Conservation (phyloP, 2,797 vertebrate genomes). For the Silurus lanzhouensis region DNA sequence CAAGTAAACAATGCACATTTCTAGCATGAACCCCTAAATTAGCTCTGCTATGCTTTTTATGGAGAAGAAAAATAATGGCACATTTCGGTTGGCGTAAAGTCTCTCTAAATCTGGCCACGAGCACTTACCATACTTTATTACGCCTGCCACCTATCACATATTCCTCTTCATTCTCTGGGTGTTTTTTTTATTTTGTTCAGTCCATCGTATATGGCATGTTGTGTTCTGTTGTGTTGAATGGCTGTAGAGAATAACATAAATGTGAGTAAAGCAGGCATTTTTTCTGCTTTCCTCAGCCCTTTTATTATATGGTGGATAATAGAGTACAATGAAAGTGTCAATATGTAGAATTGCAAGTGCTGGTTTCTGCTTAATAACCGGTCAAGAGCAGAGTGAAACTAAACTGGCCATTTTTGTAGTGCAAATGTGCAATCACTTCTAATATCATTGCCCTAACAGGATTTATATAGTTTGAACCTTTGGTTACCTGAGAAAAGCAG, state of each 20-base stretch:
- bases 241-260: not conserved
- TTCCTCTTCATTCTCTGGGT: constrained; percentile 56
- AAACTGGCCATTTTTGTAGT: not conserved
- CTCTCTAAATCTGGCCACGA: constrained; percentile 68
- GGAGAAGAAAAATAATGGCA: constrained; percentile 66
- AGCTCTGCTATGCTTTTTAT: constrained; percentile 66
- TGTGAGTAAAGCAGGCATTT: constrained; percentile 7
- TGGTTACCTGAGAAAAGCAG: not conserved
- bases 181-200: constrained; percentile 48
- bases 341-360: not conserved
- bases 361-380: constrained; percentile 11
- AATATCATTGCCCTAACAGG: not conserved
- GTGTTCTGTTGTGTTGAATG: not conserved
- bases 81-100: constrained; percentile 64
- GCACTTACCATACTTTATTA: constrained; percentile 68
- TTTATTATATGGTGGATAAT: not conserved
- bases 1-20: constrained; percentile 65
- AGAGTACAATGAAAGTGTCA: not conserved
- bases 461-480: not conserved
- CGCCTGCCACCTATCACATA: constrained; percentile 56
- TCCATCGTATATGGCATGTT: constrained; percentile 10
- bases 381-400: not conserved
- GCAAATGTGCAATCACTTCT: not conserved
- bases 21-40: constrained; percentile 64
- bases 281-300: not conserved